These are phyloP conservation scores for Uropsilus gracilis DNA, from an alignment of 2,113 vertebrate genomes.

Conservation along the genomic window DNA sequence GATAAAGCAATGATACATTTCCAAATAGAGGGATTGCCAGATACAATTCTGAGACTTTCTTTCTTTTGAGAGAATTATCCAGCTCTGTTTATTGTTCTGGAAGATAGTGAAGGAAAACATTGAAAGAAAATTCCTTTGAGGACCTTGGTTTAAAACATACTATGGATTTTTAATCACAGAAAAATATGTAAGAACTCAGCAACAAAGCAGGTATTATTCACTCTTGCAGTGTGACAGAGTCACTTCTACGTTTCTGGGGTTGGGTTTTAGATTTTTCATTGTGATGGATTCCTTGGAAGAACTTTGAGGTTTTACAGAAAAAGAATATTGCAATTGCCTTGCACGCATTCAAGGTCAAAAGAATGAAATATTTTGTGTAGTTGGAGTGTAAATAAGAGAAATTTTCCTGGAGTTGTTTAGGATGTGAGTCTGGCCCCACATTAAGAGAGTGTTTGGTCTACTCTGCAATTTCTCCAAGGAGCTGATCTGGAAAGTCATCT, in stretches of 20 bases:
- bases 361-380: not conserved
- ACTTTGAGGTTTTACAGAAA: not conserved
- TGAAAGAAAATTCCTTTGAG: not conserved
- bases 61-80: not conserved
- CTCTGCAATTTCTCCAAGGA: slow-evolving; percentile 18
- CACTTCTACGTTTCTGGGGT: not conserved
- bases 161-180: not conserved
- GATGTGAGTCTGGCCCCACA: not conserved
- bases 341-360: not conserved
- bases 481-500: not conserved
- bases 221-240: not conserved
- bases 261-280: not conserved
- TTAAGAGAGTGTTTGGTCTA: not conserved
- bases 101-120: not conserved
- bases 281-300: not conserved
- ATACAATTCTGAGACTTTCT: not conserved
- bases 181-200: not conserved
- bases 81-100: slow-evolving; percentile 8
- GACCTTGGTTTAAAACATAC: not conserved
- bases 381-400: not conserved
- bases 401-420: not conserved
- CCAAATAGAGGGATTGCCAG: not conserved
- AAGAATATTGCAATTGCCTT: not conserved
- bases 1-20: not conserved
- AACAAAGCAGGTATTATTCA: not conserved